These are phyloP conservation scores for Loxodonta africana DNA, from an alignment of 2,113 vertebrate species.

Conservation along the genomic window DNA sequence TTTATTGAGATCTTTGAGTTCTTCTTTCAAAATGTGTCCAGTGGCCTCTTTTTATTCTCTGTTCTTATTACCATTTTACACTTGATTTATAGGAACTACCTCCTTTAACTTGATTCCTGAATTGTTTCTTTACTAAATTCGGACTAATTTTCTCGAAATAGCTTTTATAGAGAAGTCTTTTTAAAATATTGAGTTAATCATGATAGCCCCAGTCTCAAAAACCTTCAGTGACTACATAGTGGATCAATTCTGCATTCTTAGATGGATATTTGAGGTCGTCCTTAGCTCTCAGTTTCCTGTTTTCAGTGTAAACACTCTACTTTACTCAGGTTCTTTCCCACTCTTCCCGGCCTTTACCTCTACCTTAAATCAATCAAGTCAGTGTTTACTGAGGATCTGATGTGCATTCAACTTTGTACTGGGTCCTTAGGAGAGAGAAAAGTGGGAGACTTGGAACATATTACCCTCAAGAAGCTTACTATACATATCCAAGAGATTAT, in stretches of 20 bases:
- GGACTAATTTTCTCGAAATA: slow-evolving; percentile 18
- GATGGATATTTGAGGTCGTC: background rate
- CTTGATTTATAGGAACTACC: background rate
- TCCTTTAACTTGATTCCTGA: slow-evolving; percentile 17
- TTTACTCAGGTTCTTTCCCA: background rate
- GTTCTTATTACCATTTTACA: background rate
- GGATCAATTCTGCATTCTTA: background rate
- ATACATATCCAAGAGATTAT: background rate
- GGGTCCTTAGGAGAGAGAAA: slow-evolving; percentile 1
- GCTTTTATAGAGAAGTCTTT: slow-evolving; percentile 16
- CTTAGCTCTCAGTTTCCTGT: background rate
- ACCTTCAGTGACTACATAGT: background rate
- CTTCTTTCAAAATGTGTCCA: background rate
- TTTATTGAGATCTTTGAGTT: background rate
- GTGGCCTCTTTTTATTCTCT: background rate
- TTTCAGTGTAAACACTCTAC: background rate
- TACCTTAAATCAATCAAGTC: background rate
- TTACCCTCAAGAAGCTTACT: background rate
- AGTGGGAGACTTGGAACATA: background rate
- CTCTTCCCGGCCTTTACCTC: background rate
- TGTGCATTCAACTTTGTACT: slow-evolving; percentile 26
- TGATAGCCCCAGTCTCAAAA: background rate
- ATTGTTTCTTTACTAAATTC: slow-evolving; percentile 32
- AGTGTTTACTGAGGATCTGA: background rate
- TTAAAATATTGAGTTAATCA: background rate